phyloP scores from a whole-genome alignment of 2,888 invertebrate genomes.

The Aricia artaxerxes region DNA sequence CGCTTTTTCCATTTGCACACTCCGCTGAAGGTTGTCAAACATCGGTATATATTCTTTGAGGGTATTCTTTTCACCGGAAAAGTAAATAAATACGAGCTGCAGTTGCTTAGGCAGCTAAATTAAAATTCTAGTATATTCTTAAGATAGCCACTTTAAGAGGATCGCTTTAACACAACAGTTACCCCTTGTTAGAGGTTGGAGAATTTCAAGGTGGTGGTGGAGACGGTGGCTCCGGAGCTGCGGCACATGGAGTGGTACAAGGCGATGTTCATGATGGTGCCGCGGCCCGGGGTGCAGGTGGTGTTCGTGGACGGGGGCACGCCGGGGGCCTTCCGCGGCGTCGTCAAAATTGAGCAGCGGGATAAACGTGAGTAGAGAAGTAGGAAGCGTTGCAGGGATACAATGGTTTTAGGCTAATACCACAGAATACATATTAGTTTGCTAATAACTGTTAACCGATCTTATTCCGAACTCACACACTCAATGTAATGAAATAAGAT shows the following conservation, averaged over 20 bases:
- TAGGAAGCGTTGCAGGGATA: background rate
- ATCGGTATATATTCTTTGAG: background rate
- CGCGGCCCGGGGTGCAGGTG: slow-evolving; percentile 58
- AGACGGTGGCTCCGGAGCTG: slow-evolving; percentile 50
- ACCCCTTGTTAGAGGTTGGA: slow-evolving; percentile 49
- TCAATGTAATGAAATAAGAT: too few relatives aligned
- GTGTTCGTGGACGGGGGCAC: slow-evolving; percentile 55
- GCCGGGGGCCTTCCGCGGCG: slow-evolving; percentile 60
- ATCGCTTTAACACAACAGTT: background rate
- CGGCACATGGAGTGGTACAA: slow-evolving; percentile 57
- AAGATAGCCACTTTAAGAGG: too few relatives aligned
- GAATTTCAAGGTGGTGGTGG: slow-evolving; percentile 52
- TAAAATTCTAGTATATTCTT: background rate
- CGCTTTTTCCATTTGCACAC: background rate
- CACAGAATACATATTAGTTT: too few relatives aligned
- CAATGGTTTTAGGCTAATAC: too few relatives aligned
- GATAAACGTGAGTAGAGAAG: slow-evolving; percentile 41
- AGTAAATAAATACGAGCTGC: background rate
- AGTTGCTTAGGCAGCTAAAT: background rate
- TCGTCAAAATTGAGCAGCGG: slow-evolving; percentile 52
- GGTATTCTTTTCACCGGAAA: background rate
- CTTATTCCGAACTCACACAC: too few relatives aligned
- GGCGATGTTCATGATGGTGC: slow-evolving; percentile 61
- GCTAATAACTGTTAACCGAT: too few relatives aligned
- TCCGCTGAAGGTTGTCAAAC: background rate